Evolutionary conservation across 2,113 vertebrate species (phyloP).

Genomic region (Eidolon helvum): DNA sequence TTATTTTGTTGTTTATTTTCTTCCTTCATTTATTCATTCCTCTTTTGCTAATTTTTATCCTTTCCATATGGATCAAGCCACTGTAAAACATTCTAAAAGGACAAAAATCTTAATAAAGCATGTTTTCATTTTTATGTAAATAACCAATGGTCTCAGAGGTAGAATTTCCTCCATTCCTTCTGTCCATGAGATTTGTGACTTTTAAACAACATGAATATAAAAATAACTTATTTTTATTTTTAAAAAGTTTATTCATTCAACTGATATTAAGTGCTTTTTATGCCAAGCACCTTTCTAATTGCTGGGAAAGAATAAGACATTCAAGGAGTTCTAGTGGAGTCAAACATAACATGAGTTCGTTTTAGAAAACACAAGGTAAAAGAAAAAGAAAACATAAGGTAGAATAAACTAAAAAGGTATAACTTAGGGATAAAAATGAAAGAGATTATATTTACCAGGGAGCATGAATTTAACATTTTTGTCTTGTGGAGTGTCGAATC

Average conservation of each 20-base stretch:
- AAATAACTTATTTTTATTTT: neutral
- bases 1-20: neutral
- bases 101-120: neutral
- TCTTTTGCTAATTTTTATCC: neutral
- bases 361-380: neutral
- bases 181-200: neutral
- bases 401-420: neutral
- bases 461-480: neutral
- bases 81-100: neutral
- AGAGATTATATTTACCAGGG: neutral
- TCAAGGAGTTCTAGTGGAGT: neutral
- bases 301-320: neutral
- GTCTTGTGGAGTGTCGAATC: neutral
- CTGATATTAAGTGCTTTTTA: neutral
- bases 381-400: neutral
- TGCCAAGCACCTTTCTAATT: neutral
- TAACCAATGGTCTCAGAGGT: neutral
- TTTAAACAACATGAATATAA: neutral
- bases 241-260: neutral
- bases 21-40: neutral
- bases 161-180: neutral
- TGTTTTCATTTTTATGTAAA: neutral
- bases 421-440: neutral
- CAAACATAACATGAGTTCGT: neutral
- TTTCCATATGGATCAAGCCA: neutral